Base-by-base conservation (phyloP, 2,888 invertebrate species). In the Uloborus plumipes region DNA sequence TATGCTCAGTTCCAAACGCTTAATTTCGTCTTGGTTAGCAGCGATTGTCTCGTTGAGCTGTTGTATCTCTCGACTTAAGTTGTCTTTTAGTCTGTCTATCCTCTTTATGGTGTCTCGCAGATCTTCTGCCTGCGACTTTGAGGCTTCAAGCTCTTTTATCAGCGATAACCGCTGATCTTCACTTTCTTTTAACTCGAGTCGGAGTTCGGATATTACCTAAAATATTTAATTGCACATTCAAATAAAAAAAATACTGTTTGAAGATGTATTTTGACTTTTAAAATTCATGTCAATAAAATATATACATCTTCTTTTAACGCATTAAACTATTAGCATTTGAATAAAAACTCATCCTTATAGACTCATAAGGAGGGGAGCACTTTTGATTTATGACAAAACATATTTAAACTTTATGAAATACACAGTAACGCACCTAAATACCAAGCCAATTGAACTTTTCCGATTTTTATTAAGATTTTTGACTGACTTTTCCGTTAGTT, bases 51-150 rank as follows among this genome's bases (percentile, higher is more conserved):
- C 50, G 6, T 50, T 69, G 39, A 39, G 58, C 2, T 53, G 50
- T 7, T 22, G 20, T 14, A n/a, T 49, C 2, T 81, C 62, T 11
- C 18, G 39, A 2, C 62, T 53, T 15, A 70, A 47, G 18, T 51
- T 55, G 47, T 81, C 74, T 58, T 65, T 69, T 49, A n/a, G 51
- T 22, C 51, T 69, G 9, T 70, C 69, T 3, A 62, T 31, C 0
- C 18, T n/a, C 3, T 51, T 70, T 13, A 81, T 50, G 0, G 31
- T 20, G n/a, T 50, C 49, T 7, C 49, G 26, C 1, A 81, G 58
- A 0, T 26, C 15, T n/a, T 58, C 39, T 16, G 69, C 18, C 18
- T 50, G 14, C 0, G n/a, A 59, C 20, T 59, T 74, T 4, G 20
- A 31, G 4, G 31, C 20, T 16, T 64, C 59, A 0, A 81, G 55